Evolutionary conservation across 2,888 invertebrate genomes (phyloP).

Genomic region (Leucophenga montana): DNA sequence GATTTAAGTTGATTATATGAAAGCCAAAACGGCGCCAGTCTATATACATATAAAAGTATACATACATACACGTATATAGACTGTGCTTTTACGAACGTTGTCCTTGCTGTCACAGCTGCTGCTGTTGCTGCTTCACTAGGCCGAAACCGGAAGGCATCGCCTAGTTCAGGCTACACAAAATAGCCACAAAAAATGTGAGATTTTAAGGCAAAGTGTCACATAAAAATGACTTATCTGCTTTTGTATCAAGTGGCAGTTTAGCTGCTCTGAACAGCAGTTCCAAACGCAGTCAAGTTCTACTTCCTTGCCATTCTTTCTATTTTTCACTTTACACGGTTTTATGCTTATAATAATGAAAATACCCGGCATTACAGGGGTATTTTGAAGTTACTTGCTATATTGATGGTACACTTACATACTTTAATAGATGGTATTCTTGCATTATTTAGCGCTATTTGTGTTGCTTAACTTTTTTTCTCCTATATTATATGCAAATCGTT

Average conservation of each 20-base stretch:
- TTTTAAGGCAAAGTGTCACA: slow-evolving; percentile 71
- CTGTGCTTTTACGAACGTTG: slow-evolving; percentile 53
- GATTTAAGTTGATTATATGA: no score
- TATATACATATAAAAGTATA: slow-evolving; percentile 64
- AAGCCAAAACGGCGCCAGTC: not conserved
- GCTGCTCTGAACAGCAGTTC: slow-evolving; percentile 22
- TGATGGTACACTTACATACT: no score
- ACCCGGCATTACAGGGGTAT: no score
- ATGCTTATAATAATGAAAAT: not conserved
- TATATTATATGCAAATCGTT: no score
- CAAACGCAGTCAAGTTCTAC: not conserved
- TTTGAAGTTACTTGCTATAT: no score
- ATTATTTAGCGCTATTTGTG: no score
- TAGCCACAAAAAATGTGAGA: slow-evolving; percentile 64
- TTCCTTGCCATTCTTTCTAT: not conserved
- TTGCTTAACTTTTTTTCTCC: no score
- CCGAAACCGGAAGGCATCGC: no score
- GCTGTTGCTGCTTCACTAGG: not conserved
- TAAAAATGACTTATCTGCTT: slow-evolving; percentile 71
- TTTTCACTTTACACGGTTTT: slow-evolving; percentile 6
- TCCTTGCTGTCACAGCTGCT: slow-evolving; percentile 13
- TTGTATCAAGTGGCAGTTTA: slow-evolving; percentile 63
- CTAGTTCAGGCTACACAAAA: slow-evolving; percentile 38
- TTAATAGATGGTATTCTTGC: no score
- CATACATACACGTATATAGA: slow-evolving; percentile 68